These are phyloP conservation scores for Pegea sp. DNA, from an alignment of 23 tunicate species.

Conservation along the genomic window DNA sequence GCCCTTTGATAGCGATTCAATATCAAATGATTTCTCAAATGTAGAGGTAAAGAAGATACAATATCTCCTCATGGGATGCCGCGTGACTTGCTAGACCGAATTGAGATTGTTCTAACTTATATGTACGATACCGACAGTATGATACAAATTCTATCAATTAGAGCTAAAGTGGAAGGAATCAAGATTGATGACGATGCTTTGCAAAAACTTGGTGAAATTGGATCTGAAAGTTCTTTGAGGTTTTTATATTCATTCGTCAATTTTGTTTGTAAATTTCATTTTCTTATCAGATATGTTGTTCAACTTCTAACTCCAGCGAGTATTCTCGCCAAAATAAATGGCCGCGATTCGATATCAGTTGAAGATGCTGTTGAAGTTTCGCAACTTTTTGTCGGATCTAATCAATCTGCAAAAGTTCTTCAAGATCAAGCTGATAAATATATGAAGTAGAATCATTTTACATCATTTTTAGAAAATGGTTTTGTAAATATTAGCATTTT, in stretches of 20 bases:
- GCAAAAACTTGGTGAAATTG: constrained; percentile 57
- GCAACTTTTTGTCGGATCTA: constrained; percentile 68
- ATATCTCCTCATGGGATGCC: constrained; percentile 97
- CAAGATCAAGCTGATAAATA: constrained; percentile 79
- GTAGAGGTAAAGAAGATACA: constrained; percentile 94
- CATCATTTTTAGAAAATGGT: too few species aligned
- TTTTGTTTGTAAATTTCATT: neutral
- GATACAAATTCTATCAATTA: constrained; percentile 51
- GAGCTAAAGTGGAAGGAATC: constrained; percentile 90
- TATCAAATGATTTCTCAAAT: too few species aligned
- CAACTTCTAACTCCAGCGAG: constrained; percentile 94
- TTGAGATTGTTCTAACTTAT: constrained; percentile 84
- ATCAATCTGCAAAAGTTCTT: constrained; percentile 64
- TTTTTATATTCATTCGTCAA: constrained; percentile 1
- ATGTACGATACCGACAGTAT: constrained; percentile 87
- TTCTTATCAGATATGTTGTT: constrained; percentile 40
- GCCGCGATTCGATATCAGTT: constrained; percentile 43
- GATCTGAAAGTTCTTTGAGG: constrained; percentile 77
- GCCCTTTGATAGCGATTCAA: too few species aligned
- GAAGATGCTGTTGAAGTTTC: constrained; percentile 77
- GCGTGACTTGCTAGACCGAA: constrained; percentile 83
- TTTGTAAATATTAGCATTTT: too few species aligned
- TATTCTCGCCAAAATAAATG: constrained; percentile 75
- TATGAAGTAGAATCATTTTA: too few species aligned
- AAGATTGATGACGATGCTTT: constrained; percentile 73